Base-by-base conservation (phyloP, 2,797 vertebrate species). In the Dendrocincla fuliginosa region DNA sequence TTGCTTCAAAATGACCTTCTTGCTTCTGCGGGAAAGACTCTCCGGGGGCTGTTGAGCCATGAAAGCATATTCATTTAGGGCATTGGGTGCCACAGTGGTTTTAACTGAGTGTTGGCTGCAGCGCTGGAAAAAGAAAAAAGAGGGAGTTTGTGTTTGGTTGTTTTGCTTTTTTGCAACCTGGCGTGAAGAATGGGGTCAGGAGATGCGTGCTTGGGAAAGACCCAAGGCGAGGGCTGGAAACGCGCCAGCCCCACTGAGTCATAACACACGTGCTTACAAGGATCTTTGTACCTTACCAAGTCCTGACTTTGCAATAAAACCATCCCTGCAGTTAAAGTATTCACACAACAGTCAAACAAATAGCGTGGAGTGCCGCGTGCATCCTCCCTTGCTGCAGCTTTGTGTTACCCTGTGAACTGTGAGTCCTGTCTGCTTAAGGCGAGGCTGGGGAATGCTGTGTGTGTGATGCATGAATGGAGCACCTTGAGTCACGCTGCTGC, bases 201-300 rank as follows among this genome's bases (percentile, higher is more conserved):
- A 97, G 91, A 87, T 95, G 81, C 13, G 20, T 94, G 87, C 90
- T 77, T 93, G 92, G 93, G 94, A 96, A 96, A 93, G 95, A 95
- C 94, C 94, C 91, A 97, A 33, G 87, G 89, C 93, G 50, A 24
- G 84, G 65, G 71, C 68, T 97, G 96, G 97, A 96, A 86, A 68
- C 17, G 19, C 0, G 79, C 97, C 96, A 97, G 68, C 88, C 60
- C 12, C 61, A 16, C 70, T 93, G 91, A 96, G 79, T 96, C 84
- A 93, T 90, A 96, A 83, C 90, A 91, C 89, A 90, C 86, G 61
- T 77, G 87, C 94, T 96, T 89, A 3, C 67, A 84, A 91, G 87
- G 95, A 86, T 94, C 89, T 82, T 87, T 74, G 85, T 96, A 94
- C 75, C 83, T 95, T 93, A 79, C 86, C 55, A 84, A 91, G 87